Evolutionary conservation across 2,888 invertebrate genomes (phyloP).

Genomic region (Patella depressa): DNA sequence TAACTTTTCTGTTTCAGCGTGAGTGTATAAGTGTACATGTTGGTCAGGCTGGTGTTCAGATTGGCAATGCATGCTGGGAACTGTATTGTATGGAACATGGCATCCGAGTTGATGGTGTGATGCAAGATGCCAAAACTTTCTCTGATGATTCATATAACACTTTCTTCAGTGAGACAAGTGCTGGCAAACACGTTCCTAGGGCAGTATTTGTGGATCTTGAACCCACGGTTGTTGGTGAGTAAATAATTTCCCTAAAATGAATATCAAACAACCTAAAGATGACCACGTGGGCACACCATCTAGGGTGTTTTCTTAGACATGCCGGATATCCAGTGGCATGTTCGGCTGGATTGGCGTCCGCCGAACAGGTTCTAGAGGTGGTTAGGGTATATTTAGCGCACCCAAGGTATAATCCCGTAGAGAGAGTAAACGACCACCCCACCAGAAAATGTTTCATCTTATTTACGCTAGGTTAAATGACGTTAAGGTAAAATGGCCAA

Average conservation of each 20-base stretch:
- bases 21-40: conserved; percentile 4
- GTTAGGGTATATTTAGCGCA: too few relatives aligned
- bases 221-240: background rate
- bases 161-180: conserved; percentile 3
- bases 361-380: too few relatives aligned
- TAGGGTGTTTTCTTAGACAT: too few relatives aligned
- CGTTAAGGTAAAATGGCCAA: too few relatives aligned
- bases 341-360: too few relatives aligned
- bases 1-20: background rate
- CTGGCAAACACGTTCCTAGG: background rate
- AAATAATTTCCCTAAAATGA: background rate
- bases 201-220: conserved; percentile 3
- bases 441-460: too few relatives aligned
- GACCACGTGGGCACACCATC: too few relatives aligned
- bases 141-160: background rate
- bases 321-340: too few relatives aligned
- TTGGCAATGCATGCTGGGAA: conserved; percentile 7
- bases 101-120: background rate
- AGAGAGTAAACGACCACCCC: too few relatives aligned
- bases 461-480: too few relatives aligned
- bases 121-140: background rate
- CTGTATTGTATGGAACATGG: background rate
- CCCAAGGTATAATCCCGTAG: too few relatives aligned
- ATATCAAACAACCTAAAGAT: too few relatives aligned
- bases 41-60: conserved; percentile 1